A percentile compares a stretch with the other conserved stretches of the same genome.
phyloP scores from a whole-genome alignment of 2,888 invertebrate genomes.

The Sphecodes monilicornis region DNA sequence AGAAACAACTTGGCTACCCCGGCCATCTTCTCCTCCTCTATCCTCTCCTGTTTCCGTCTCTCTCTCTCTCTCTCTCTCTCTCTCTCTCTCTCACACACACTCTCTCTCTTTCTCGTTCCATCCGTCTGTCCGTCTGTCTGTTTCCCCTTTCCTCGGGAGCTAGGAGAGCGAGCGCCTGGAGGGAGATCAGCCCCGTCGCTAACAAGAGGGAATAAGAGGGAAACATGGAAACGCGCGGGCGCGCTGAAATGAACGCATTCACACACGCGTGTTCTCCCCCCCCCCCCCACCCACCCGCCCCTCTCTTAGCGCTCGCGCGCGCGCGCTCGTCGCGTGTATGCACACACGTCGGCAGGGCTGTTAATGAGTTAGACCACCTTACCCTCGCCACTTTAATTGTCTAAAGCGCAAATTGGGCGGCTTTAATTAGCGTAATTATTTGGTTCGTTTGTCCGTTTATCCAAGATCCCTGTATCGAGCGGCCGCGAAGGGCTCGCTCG shows the following conservation, averaged over 20 bases:
- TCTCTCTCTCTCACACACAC: constrained; percentile 3
- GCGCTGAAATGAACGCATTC: constrained; percentile 70
- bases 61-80: neutral
- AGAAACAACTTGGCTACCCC: constrained; percentile 42
- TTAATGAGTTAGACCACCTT: constrained; percentile 75
- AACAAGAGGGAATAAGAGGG: constrained; percentile 71
- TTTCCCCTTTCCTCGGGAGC: constrained; percentile 25
- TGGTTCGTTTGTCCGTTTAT: constrained; percentile 77
- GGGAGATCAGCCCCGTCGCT: constrained; percentile 41
- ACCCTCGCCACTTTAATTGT: constrained; percentile 76
- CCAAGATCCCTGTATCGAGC: constrained; percentile 72
- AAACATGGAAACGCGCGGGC: constrained; percentile 62
- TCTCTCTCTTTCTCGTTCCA: constrained; percentile 14
- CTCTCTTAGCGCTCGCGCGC: neutral
- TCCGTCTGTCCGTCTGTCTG: constrained; percentile 30
- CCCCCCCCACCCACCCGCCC: no score
- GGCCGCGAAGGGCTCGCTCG: constrained; percentile 12
- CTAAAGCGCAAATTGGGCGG: constrained; percentile 81
- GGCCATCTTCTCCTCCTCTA: constrained; percentile 41
- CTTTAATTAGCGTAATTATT: constrained; percentile 83
- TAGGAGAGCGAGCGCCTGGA: constrained; percentile 1
- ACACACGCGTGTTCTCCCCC: constrained; percentile 53
- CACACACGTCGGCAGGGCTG: constrained; percentile 50
- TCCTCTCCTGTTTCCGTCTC: neutral
- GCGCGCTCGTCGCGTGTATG: constrained; percentile 27